These are phyloP conservation scores for Sylvilagus bachmani DNA, from an alignment of 2,113 vertebrate genomes.

Conservation along the genomic window DNA sequence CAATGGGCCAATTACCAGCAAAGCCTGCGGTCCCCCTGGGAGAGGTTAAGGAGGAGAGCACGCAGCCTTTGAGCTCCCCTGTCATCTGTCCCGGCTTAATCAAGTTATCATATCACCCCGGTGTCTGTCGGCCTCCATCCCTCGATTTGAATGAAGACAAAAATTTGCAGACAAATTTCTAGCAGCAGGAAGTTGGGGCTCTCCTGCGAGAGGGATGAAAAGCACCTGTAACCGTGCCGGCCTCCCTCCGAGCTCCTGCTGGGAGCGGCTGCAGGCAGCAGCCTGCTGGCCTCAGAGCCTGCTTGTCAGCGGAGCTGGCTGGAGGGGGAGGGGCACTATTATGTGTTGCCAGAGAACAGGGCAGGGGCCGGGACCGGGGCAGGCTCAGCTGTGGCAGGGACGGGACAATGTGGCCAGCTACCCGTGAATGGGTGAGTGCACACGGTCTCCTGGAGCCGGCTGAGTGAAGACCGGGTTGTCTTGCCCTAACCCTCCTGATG, in stretches of 20 bases:
- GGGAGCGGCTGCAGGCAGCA: slow-evolving; percentile 81
- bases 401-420: slow-evolving; percentile 81
- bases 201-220: slow-evolving; percentile 90
- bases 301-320: slow-evolving; percentile 8
- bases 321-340: not conserved
- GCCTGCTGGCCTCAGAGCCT: slow-evolving; percentile 67
- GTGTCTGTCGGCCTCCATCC: not conserved
- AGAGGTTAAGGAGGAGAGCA: slow-evolving; percentile 90
- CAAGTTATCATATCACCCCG: slow-evolving; percentile 83
- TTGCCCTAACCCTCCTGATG: not conserved
- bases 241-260: slow-evolving; percentile 87
- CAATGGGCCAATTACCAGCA: slow-evolving; percentile 81
- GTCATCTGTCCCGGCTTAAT: slow-evolving; percentile 82
- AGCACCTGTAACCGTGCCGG: slow-evolving; percentile 91
- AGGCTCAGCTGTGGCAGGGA: not conserved
- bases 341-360: slow-evolving; percentile 55
- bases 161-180: slow-evolving; percentile 90
- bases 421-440: slow-evolving; percentile 58
- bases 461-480: not conserved
- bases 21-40: slow-evolving; percentile 84
- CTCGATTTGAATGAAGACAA: slow-evolving; percentile 86
- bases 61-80: slow-evolving; percentile 64
- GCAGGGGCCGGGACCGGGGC: not conserved
- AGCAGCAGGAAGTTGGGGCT: slow-evolving; percentile 86
- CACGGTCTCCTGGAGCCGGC: not conserved